Evolutionary conservation across 2,113 vertebrate species (phyloP).

Genomic region (Leiothrix lutea): DNA sequence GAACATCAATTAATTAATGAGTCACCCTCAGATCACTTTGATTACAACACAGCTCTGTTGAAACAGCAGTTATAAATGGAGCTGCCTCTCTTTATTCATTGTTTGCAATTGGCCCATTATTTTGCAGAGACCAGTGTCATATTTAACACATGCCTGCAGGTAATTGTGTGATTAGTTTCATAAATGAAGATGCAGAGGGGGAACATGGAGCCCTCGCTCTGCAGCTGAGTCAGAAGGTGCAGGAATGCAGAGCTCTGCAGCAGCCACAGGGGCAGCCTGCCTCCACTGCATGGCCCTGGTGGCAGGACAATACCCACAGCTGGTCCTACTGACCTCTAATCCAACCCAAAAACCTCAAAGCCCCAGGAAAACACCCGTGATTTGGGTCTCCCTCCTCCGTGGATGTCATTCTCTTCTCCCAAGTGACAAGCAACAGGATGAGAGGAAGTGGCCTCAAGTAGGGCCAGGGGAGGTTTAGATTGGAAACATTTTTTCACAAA

Average conservation of each 20-base stretch:
- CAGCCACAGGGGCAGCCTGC: rapidly evolving
- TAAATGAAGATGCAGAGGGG: conserved; percentile 53
- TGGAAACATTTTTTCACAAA: not conserved
- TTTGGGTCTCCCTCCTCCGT: rapidly evolving
- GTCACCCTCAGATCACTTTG: conserved; percentile 76
- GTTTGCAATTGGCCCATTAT: conserved; percentile 64
- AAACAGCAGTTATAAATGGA: conserved; percentile 70
- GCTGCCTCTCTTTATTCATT: conserved; percentile 67
- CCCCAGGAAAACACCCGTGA: not conserved
- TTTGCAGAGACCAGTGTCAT: conserved; percentile 64
- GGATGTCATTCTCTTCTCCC: not conserved
- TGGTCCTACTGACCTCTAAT: rapidly evolving
- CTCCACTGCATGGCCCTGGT: not conserved
- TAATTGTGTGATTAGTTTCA: conserved; percentile 74
- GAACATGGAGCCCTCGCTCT: not conserved
- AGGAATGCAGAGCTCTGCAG: not conserved
- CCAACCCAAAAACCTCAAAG: not conserved
- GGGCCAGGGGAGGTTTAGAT: not conserved
- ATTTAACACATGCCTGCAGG: conserved; percentile 70
- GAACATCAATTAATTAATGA: conserved; percentile 85
- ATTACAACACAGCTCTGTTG: conserved; percentile 70
- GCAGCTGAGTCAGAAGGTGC: not conserved
- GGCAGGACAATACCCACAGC: not conserved
- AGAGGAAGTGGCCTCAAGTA: not conserved
- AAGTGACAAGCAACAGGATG: not conserved